Evolutionary conservation across 1,140 invertebrate genomes (phyloP), one percentile per base, ranked within the genome.

Genomic region (Theocolax elegans): DNA sequence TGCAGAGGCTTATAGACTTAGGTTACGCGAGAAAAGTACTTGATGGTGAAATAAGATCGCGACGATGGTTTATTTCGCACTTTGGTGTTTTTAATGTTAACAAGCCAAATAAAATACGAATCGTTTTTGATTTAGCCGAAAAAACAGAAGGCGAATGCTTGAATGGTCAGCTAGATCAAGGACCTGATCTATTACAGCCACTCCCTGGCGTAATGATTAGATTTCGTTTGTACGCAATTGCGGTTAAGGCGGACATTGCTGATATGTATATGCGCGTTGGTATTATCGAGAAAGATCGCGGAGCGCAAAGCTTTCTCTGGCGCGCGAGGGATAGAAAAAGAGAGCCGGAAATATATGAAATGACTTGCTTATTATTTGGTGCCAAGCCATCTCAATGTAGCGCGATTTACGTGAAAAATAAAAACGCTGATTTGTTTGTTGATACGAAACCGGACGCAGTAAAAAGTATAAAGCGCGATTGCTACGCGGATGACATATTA

Each of bases 341-440:
- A 31, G 10, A 59, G 15, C 63, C 63, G n/a, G 67, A 67, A 1
- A 60, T 68, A 4, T 80, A 77, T n/a, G n/a, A n/a, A n/a, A n/a
- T n/a, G n/a, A n/a, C n/a, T n/a, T n/a, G n/a, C n/a, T n/a, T n/a
- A n/a, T 25, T 80, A 1, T 84, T 85, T 56, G 81, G 80, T 0
- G 75, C 81, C 0, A 67, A 63, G 2, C 79, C 74, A n/a, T 81
- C 80, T 0, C 80, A 78, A 1, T 76, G 70, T 29, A 67, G 72
- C 9, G 83, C 80, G n/a, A n/a, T n/a, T n/a, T n/a, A n/a, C n/a
- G n/a, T n/a, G n/a, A n/a, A n/a, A n/a, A n/a, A n/a, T n/a, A 1
- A 60, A 77, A 10, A 74, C 54, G 82, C 0, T 72, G 76, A 21
- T 73, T 82, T 51, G 62, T 35, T 2, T 8, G 25, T 10, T 19